Percentiles rank a stretch among this genome's conserved stretches.
Conservation (phyloP, 2,888 invertebrate species). For the Lymantria monacha region DNA sequence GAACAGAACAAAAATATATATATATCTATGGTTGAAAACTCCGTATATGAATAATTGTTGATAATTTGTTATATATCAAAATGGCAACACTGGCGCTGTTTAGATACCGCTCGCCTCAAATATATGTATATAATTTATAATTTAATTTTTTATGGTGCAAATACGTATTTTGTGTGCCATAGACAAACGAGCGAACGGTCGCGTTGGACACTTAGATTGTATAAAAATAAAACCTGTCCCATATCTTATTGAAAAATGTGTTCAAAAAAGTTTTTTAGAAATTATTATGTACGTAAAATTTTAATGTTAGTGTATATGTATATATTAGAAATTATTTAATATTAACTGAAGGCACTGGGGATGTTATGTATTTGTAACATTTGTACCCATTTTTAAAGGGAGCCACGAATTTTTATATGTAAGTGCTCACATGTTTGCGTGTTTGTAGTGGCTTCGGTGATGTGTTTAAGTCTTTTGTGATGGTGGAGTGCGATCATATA, state of each 20-base stretch:
- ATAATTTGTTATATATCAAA: not conserved
- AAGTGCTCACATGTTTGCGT: slow-evolving; percentile 35
- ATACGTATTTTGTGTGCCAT: slow-evolving; percentile 61
- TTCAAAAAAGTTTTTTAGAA: slow-evolving; percentile 73
- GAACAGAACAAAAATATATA: too few relatives aligned
- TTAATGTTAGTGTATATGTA: slow-evolving; percentile 58
- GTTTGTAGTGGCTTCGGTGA: slow-evolving; percentile 25
- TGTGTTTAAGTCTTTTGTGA: slow-evolving; percentile 13
- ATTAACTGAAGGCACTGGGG: slow-evolving; percentile 34
- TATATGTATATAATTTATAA: slow-evolving; percentile 11
- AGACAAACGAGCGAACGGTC: slow-evolving; percentile 33
- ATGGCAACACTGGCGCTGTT: slow-evolving; percentile 3
- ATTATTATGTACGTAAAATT: slow-evolving; percentile 59
- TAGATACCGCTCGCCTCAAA: slow-evolving; percentile 43
- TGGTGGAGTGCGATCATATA: slow-evolving; percentile 10
- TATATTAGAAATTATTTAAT: slow-evolving; percentile 51
- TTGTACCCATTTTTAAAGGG: slow-evolving; percentile 37
- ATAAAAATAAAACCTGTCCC: slow-evolving; percentile 52
- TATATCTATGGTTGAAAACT: too few relatives aligned
- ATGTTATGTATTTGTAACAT: slow-evolving; percentile 44
- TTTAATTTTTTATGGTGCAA: slow-evolving; percentile 39
- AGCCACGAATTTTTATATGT: slow-evolving; percentile 35
- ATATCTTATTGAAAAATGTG: slow-evolving; percentile 79
- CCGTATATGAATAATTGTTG: not conserved
- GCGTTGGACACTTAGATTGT: slow-evolving; percentile 47